Evolutionary conservation across 2,888 invertebrate genomes (phyloP), one percentile per base, ranked within the genome.

Genomic region (Drosophila sordidula): DNA sequence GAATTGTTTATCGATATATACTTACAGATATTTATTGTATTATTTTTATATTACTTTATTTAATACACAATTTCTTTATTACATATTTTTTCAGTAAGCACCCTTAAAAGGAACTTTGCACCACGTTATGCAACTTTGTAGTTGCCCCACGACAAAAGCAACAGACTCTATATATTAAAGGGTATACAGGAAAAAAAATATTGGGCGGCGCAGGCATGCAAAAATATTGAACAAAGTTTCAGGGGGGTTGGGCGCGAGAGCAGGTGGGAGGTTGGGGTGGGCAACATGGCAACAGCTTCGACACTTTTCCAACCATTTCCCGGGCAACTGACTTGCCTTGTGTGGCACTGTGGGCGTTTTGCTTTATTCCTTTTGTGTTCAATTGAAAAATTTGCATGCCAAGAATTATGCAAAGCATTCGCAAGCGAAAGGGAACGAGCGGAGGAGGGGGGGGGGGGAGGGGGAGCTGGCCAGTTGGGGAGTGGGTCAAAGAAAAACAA

Each of bases 311-410:
- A 62, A 63, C 80, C 80, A 83, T 86, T 78, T 80, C 78, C 87
- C 52, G 70, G 66, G 70, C 70, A 77, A 61, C 75, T 54, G 69
- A 42, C 61, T 47, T 61, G 41, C 50, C 56, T 22, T 22, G 54
- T 64, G 77, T 64, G 72, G 45, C 61, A 70, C 54, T 62, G 66
- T 73, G 74, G 83, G 65, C 84, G 62, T 83, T 75, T 83, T 84
- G 75, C 75, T 78, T 87, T 86, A 76, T 71, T 80, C 84, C 75
- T 68, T 73, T 81, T 75, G 73, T 76, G 76, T 68, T 86, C 87
- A 86, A 82, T 82, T 86, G 82, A 82, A 82, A 82, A 82, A 82
- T 82, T 82, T 82, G 85, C 89, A 89, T 89, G 89, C 89, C 83
- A 83, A 80, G 81, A 86, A 82, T 80, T 82, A 82, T 82, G 87